Evolutionary conservation across 2,113 vertebrate genomes (phyloP).

Genomic region (Psephotus haematonotus): DNA sequence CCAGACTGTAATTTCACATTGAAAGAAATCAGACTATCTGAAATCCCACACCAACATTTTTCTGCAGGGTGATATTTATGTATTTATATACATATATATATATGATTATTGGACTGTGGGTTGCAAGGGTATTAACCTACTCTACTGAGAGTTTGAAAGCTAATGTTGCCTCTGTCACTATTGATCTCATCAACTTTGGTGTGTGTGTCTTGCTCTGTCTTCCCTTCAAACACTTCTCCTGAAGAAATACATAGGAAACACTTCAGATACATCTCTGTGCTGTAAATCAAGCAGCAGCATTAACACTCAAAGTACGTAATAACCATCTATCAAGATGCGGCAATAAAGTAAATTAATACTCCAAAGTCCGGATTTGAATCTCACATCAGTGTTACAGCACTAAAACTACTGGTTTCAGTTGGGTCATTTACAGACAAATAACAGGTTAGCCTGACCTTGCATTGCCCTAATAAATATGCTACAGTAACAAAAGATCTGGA

Average conservation of each 20-base stretch:
- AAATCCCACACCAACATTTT: not conserved
- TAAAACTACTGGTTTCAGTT: slow-evolving; percentile 7
- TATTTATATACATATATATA: not conserved
- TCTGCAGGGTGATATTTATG: not conserved
- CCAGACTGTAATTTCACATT: not conserved
- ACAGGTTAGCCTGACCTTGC: not conserved
- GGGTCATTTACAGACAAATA: not conserved
- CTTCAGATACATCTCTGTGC: not conserved
- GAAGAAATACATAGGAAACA: not conserved
- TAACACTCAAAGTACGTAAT: slow-evolving; percentile 25
- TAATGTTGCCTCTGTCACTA: not conserved
- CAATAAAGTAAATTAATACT: slow-evolving; percentile 34
- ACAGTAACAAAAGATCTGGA: not conserved
- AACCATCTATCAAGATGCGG: not conserved
- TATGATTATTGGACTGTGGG: not conserved
- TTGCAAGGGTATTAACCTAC: not conserved
- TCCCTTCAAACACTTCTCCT: not conserved
- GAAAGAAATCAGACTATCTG: not conserved
- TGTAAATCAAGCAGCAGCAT: slow-evolving; percentile 39
- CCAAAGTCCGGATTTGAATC: not conserved
- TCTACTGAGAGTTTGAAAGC: not conserved
- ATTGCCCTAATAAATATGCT: not conserved
- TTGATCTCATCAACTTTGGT: not conserved
- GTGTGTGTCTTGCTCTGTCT: not conserved
- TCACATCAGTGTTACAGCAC: not conserved